Percentiles rank a stretch among this genome's conserved stretches.
Conservation (phyloP, 1,140 invertebrate genomes). For the Leptopilina boulardi region DNA sequence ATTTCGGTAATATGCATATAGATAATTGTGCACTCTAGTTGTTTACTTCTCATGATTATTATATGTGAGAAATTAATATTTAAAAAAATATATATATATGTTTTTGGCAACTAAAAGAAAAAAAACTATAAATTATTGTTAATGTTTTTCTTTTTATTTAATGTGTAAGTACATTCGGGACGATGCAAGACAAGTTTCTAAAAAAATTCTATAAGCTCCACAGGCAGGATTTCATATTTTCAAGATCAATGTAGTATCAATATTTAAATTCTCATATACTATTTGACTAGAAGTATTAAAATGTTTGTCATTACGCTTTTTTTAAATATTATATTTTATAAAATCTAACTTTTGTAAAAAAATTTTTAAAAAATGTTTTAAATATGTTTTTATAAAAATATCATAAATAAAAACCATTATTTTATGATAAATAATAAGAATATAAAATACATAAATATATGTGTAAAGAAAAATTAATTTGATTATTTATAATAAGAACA, state of each 20-base stretch:
- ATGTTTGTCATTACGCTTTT: slow-evolving; percentile 33
- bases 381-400: no score
- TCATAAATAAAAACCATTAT: neutral
- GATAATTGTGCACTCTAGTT: neutral
- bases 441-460: no score
- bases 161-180: slow-evolving; percentile 34
- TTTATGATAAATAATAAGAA: neutral
- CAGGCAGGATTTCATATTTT: slow-evolving; percentile 49
- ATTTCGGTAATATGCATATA: neutral
- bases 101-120: slow-evolving; percentile 43
- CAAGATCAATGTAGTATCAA: slow-evolving; percentile 15
- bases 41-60: neutral
- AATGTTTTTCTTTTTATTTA: slow-evolving; percentile 53
- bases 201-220: slow-evolving; percentile 54
- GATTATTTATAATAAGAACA: no score
- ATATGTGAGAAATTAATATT: neutral
- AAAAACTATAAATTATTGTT: slow-evolving; percentile 47
- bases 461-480: neutral
- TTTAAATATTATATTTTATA: neutral
- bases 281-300: slow-evolving; percentile 43
- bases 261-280: neutral
- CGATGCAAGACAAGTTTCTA: slow-evolving; percentile 43
- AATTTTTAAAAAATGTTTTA: no score
- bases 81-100: slow-evolving; percentile 50
- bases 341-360: no score